Percentiles rank a stretch among this genome's conserved stretches.
phyloP scores from a whole-genome alignment of 92 coral and sea anemone species.

The Porites lobata region DNA sequence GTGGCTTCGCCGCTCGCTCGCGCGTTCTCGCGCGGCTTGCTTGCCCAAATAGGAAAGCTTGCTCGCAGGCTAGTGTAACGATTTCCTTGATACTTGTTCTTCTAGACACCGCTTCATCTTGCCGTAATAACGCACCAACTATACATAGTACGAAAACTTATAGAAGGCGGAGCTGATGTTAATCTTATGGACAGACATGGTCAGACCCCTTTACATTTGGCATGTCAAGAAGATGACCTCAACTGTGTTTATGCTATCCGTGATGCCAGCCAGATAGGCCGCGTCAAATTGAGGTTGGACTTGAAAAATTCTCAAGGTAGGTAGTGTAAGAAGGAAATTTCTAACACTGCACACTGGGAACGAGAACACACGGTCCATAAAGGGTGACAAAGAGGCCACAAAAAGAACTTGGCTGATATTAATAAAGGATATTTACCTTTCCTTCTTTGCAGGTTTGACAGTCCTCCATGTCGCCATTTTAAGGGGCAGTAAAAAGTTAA shows the following conservation, averaged over 20 bases:
- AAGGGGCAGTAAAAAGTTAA: conserved; percentile 81
- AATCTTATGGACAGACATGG: conserved; percentile 94
- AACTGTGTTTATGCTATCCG: conserved; percentile 76
- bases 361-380: no score
- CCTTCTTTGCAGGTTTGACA: conserved; percentile 70
- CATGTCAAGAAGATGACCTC: conserved; percentile 88
- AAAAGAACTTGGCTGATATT: no score
- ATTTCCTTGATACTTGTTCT: neutral
- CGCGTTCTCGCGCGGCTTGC: no score
- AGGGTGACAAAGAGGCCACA: no score
- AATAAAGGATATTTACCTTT: neutral
- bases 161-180: conserved; percentile 88
- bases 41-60: no score
- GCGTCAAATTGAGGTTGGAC: conserved; percentile 50
- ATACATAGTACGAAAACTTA: conserved; percentile 65
- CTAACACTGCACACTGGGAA: neutral
- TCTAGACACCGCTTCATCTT: conserved; percentile 93
- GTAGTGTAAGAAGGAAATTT: neutral
- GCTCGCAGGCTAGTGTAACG: no score
- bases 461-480: conserved; percentile 88
- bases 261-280: conserved; percentile 45
- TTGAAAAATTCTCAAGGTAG: conserved; percentile 87
- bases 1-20: no score
- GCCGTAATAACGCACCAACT: conserved; percentile 93
- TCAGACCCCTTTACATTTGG: conserved; percentile 93